Evolutionary conservation across 2,888 invertebrate species (phyloP).

Genomic region (Liposcelis brunnea): DNA sequence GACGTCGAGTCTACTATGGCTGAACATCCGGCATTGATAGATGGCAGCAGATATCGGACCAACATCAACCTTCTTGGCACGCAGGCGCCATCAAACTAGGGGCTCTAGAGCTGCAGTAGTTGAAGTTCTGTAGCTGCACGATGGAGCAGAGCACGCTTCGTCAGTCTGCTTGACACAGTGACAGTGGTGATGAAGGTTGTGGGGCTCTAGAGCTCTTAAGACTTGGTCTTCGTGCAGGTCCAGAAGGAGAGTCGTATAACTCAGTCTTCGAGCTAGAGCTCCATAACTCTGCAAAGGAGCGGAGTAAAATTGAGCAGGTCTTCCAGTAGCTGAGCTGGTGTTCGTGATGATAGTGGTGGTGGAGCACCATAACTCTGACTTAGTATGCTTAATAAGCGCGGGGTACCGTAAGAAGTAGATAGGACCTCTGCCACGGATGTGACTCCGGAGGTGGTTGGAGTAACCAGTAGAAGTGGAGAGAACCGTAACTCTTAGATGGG

Average conservation of each 20-base stretch:
- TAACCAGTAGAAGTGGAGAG: too few relatives aligned
- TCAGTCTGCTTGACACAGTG: too few relatives aligned
- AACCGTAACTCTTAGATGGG: too few relatives aligned
- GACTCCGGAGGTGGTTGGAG: not conserved
- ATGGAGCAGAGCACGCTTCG: not conserved
- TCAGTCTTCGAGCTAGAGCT: not conserved
- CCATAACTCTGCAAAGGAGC: too few relatives aligned
- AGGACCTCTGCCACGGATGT: not conserved
- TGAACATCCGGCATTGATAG: too few relatives aligned
- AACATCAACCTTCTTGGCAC: too few relatives aligned
- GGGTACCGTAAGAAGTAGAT: not conserved
- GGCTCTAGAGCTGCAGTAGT: not conserved
- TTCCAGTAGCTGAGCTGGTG: not conserved
- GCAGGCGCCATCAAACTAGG: too few relatives aligned
- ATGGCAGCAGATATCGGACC: too few relatives aligned
- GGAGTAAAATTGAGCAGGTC: not conserved
- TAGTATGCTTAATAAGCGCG: not conserved
- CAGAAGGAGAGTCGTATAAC: not conserved
- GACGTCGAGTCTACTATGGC: too few relatives aligned
- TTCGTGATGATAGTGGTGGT: too few relatives aligned
- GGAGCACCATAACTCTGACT: too few relatives aligned
- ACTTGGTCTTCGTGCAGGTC: not conserved
- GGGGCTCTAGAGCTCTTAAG: not conserved
- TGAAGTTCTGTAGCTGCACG: not conserved
- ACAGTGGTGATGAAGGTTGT: not conserved